Base-by-base conservation (phyloP, 2,888 invertebrate species). In the Cheilosia vulpina region DNA sequence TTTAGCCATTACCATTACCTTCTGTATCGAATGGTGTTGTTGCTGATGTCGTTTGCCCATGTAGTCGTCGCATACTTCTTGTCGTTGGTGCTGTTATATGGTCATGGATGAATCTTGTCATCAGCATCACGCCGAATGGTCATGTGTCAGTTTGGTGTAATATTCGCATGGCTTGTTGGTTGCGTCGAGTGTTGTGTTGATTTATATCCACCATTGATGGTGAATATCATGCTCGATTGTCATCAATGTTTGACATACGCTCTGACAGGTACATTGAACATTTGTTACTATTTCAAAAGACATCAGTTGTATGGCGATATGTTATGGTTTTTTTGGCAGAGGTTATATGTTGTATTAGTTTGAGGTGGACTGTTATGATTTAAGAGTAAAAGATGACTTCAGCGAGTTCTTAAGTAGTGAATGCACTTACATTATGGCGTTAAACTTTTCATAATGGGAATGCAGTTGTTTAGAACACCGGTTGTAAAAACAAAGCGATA, bases 51-150 rank as follows among this genome's bases (percentile, higher is more conserved):
- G 24, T 53, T 53, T 50, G 41, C 41, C n/a, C 4, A 21, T 63
- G 9, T 15, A 34, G 19, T 45, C 66, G 38, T 38, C 38, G 38
- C 38, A 38, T 38, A 38, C 38, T 38, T 38, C 38, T 38, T 38
- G 38, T 38, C 38, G 11, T 38, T 52, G 57, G 41, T 55, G 55
- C 31, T 19, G 17, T 57, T 38, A 15, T 71, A 24, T 47, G 31
- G 31, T 53, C 52, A 62, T 72, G 27, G 62, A 27, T 53, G 72
- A 60, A 72, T 72, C 72, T 41, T 72, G 72, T 72, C 60, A 53
- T 43, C 43, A 38, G 38, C 38, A 43, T 60, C 71, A 60, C 71
- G 50, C 24, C 47, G 13, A 11, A 60, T 52, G 52, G 41, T 27
- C 58, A 71, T 71, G 38, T 52, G 71, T 60, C 71, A 47, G 24